Conservation (phyloP, 1,140 invertebrate species). For the Caenorhabditis remanei region DNA sequence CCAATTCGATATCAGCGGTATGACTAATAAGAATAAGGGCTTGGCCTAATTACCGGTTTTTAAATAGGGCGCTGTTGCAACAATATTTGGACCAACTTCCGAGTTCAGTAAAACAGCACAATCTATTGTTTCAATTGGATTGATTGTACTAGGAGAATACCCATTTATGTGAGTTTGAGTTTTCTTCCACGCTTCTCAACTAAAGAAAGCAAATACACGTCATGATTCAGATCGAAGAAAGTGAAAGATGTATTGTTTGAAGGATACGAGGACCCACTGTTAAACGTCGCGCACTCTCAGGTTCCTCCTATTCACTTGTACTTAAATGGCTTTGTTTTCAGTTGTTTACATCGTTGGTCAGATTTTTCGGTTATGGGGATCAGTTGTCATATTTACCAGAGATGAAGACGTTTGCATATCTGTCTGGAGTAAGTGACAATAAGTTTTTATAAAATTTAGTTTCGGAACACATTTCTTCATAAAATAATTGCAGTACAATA, state of each 20-base stretch:
- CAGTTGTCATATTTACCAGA: constrained; percentile 30
- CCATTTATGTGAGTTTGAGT: background rate
- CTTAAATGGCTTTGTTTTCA: background rate
- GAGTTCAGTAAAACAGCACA: constrained; percentile 30
- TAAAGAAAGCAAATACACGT: background rate
- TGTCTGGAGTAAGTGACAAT: background rate
- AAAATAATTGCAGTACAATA: constrained; percentile 3
- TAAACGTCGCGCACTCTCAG: background rate
- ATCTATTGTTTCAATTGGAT: background rate
- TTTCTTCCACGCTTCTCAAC: background rate
- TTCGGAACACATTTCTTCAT: too few relatives aligned
- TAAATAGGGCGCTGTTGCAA: background rate
- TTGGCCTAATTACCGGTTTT: background rate
- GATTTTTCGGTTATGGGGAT: background rate
- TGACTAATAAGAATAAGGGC: background rate
- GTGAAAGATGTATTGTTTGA: constrained; percentile 16
- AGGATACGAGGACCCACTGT: constrained; percentile 5
- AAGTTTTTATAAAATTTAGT: background rate
- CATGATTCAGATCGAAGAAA: background rate
- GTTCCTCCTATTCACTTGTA: background rate
- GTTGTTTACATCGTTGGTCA: background rate
- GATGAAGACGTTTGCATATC: constrained; percentile 15
- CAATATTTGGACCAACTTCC: constrained; percentile 8
- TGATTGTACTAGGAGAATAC: background rate
- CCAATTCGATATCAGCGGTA: constrained; percentile 6